These are phyloP conservation scores for Campoletis raptor DNA, from an alignment of 2,888 invertebrate species.

Conservation along the genomic window DNA sequence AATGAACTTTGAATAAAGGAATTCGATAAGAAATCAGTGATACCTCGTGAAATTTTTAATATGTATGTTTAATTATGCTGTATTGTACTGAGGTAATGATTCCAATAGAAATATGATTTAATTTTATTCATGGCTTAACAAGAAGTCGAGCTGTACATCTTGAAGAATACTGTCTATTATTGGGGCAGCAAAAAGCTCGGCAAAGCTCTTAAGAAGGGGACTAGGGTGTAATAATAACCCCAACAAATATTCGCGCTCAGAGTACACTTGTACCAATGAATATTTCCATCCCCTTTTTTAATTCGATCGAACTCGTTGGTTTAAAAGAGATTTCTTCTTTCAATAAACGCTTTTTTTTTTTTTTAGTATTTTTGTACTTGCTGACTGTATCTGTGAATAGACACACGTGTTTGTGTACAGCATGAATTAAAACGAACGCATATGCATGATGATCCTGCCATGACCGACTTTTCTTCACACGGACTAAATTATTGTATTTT, in stretches of 20 bases:
- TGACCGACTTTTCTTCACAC: conserved; percentile 44
- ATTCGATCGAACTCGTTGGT: background rate
- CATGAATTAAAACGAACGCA: background rate
- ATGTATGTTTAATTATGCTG: background rate
- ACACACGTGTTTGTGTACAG: background rate
- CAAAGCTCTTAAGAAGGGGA: conserved; percentile 2
- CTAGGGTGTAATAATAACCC: conserved; percentile 35
- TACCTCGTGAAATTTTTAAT: background rate
- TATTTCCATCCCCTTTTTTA: background rate
- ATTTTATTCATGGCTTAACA: conserved; percentile 49
- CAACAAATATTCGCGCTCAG: conserved; percentile 13
- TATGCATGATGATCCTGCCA: conserved; percentile 32
- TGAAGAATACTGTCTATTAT: conserved; percentile 34
- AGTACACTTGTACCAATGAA: background rate
- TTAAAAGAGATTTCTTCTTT: background rate
- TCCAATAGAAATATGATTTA: background rate
- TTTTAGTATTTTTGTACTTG: background rate
- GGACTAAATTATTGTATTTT: conserved; percentile 43
- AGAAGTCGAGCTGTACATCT: conserved; percentile 1
- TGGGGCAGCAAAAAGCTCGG: conserved; percentile 33
- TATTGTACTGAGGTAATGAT: background rate
- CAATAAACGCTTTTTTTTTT: background rate
- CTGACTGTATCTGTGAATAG: too few species aligned
- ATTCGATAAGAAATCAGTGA: background rate
- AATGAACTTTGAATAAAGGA: background rate